Evolutionary conservation across 2,797 vertebrate genomes (phyloP), one percentile per base, ranked within the genome.

Genomic region (Myripristis jacobus): DNA sequence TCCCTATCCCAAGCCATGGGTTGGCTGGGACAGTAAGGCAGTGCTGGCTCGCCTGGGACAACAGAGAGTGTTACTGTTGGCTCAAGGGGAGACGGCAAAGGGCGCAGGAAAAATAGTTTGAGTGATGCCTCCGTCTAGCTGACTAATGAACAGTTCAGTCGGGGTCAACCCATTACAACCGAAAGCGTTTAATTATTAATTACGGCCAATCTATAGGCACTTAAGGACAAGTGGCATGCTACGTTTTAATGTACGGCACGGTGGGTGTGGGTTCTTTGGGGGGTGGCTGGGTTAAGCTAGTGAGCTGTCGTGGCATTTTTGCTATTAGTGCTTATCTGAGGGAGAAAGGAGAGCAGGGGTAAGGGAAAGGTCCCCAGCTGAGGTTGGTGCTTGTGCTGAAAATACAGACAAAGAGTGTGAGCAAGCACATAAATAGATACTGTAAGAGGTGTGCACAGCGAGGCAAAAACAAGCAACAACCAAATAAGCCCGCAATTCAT

Each of bases 141-240:
- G 96, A 97, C 94, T 97, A 98, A 98, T 98, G 97, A 97, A 96
- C 94, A 94, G 96, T 95, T 97, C 96, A 96, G 90, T 81, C 62
- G 87, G 92, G 96, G 96, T 98, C 96, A 98, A 97, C 95, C 96
- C 96, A 97, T 97, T 97, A 97, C 96, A 97, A 96, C 91, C 83
- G 93, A 93, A 96, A 94, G 91, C 93, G 93, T 95, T 98, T 98
- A 98, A 98, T 98, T 98, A 98, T 98, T 98, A 98, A 98, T 98
- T 97, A 97, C 93, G 92, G 91, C 90, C 95, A 94, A 93, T 96
- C 94, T 94, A 92, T 95, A 94, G 94, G 95, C 89, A 89, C 87
- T 84, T 88, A 96, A 96, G 96, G 96, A 97, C 96, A 96, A 94
- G 94, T 94, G 86, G 95, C 93, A 93, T 91, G 78, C 82, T 96